A percentile compares a stretch with the other conserved stretches of the same genome.
Conservation (phyloP, 2,113 vertebrate genomes). For the Leptobrachium leishanense region DNA sequence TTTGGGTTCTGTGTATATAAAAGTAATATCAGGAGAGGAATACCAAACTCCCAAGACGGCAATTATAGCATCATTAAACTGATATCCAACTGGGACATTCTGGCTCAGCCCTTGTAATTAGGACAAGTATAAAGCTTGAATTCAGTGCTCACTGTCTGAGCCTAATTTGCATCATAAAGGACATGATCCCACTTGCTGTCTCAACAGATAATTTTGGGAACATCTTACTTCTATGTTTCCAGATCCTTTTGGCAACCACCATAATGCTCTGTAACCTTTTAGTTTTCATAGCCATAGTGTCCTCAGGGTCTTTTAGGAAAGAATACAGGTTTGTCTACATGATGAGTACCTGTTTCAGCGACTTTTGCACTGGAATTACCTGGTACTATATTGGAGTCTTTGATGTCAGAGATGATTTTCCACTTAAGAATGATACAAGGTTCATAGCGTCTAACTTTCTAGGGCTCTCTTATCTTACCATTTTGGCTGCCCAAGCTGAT, state of each 20-base stretch:
- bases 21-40: background rate
- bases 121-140: background rate
- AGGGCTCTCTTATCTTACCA: conserved; percentile 72
- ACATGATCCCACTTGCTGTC: conserved; percentile 29
- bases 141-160: background rate
- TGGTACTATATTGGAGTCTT: conserved; percentile 70
- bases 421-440: conserved; percentile 62
- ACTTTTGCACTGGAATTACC: conserved; percentile 68
- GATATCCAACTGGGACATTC: background rate
- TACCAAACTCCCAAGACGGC: background rate
- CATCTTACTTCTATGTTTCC: conserved; percentile 67
- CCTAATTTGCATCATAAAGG: background rate
- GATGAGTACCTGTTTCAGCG: conserved; percentile 73
- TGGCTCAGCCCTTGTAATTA: background rate
- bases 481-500: conserved; percentile 72
- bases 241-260: conserved; percentile 54
- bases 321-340: conserved; percentile 78
- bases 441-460: conserved; percentile 68
- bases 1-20: no score
- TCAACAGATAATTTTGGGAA: conserved; percentile 62
- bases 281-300: conserved; percentile 63
- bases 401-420: conserved; percentile 60
- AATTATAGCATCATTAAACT: background rate
- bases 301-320: conserved; percentile 58
- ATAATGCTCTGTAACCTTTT: conserved; percentile 68